Percentiles rank a stretch among this genome's conserved stretches.
These are phyloP conservation scores for Mamestra configurata DNA, from an alignment of 1,140 invertebrate genomes.

Conservation along the genomic window DNA sequence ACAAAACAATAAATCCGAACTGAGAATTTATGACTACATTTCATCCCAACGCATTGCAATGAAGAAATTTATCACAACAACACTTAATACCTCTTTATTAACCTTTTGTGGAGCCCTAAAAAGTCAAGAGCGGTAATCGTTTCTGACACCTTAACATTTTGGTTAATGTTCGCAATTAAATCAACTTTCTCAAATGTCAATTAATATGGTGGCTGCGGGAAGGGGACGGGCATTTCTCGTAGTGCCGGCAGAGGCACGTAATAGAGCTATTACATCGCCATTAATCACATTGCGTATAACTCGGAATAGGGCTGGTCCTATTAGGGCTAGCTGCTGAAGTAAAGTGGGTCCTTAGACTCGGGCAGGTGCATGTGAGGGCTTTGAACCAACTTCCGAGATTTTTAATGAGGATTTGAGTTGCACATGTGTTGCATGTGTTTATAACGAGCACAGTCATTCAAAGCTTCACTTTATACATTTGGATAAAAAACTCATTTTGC, in stretches of 20 bases:
- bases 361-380: background rate
- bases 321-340: constrained; percentile 22
- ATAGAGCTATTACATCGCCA: constrained; percentile 56
- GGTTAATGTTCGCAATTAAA: constrained; percentile 38
- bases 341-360: background rate
- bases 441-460: background rate
- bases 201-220: constrained; percentile 32
- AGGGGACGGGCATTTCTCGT: constrained; percentile 40
- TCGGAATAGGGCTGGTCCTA: constrained; percentile 38
- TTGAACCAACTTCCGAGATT: background rate
- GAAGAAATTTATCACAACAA: constrained; percentile 38
- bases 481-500: too few species aligned
- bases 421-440: background rate
- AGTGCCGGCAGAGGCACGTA: constrained; percentile 50
- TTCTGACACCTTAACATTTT: constrained; percentile 46
- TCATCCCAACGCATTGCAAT: constrained; percentile 17
- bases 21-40: constrained; percentile 16
- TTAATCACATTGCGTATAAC: constrained; percentile 53
- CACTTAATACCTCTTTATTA: constrained; percentile 39
- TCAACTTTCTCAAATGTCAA: constrained; percentile 49
- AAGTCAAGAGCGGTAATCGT: constrained; percentile 22
- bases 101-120: constrained; percentile 29
- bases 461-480: too few species aligned
- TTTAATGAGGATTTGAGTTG: constrained; percentile 21
- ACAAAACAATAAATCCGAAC: constrained; percentile 26